Percentiles rank a stretch among this genome's conserved stretches.
These are phyloP conservation scores for Bilobella aurantiaca DNA, from an alignment of 1,140 invertebrate species.

Conservation along the genomic window DNA sequence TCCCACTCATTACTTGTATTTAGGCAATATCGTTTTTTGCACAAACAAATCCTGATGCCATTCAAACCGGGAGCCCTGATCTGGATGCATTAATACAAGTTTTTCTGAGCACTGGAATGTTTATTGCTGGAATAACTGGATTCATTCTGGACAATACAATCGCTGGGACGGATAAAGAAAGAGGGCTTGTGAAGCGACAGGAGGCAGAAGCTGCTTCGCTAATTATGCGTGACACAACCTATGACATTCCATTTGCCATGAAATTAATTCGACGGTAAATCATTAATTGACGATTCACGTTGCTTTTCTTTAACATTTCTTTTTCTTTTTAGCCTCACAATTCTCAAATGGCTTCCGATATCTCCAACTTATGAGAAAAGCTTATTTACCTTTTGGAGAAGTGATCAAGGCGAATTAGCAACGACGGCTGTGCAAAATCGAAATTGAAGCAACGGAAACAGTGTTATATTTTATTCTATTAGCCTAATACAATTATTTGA, in stretches of 20 bases:
- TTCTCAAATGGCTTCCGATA: slow-evolving; percentile 22
- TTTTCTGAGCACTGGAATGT: slow-evolving; percentile 38
- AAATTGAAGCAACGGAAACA: too few species aligned
- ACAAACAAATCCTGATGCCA: slow-evolving; percentile 29
- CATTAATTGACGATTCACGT: too few species aligned
- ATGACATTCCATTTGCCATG: slow-evolving; percentile 65
- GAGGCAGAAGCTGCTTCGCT: not conserved
- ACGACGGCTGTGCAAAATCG: too few species aligned
- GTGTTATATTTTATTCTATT: too few species aligned
- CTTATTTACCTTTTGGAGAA: not conserved
- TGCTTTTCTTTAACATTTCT: slow-evolving; percentile 4
- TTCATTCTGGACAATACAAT: slow-evolving; percentile 45
- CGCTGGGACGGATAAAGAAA: slow-evolving; percentile 31
- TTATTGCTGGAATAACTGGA: slow-evolving; percentile 44
- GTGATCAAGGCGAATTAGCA: too few species aligned
- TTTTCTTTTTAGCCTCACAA: slow-evolving; percentile 24
- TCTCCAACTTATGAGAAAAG: slow-evolving; percentile 29
- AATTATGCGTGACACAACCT: slow-evolving; percentile 42
- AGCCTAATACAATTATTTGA: too few species aligned
- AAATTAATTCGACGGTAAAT: slow-evolving; percentile 45
- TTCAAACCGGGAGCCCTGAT: slow-evolving; percentile 36
- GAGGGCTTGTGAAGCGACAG: slow-evolving; percentile 21
- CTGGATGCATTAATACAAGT: slow-evolving; percentile 14
- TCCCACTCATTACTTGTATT: too few species aligned
- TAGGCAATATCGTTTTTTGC: slow-evolving; percentile 41